Percentiles rank a stretch among this genome's conserved stretches.
These are phyloP conservation scores for Bradypodion ventrale DNA, from an alignment of 2,797 vertebrate species.

Conservation along the genomic window DNA sequence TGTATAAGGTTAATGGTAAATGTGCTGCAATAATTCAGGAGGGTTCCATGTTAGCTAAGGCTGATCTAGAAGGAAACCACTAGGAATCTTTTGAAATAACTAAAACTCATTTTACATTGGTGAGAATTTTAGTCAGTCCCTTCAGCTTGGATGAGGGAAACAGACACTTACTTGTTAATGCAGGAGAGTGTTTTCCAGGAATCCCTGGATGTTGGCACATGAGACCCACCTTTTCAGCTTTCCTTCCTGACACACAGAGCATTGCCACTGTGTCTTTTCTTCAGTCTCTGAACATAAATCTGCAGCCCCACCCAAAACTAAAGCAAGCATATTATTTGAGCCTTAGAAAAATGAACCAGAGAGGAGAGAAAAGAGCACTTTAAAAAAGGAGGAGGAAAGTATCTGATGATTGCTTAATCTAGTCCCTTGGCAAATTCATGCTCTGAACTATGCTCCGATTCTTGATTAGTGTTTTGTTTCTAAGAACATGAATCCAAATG, in stretches of 20 bases:
- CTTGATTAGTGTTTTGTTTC: not conserved
- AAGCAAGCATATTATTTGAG: not conserved
- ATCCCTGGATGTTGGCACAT: constrained; percentile 1
- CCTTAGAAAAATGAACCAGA: not conserved
- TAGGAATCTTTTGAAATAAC: not conserved
- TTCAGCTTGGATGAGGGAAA: not conserved
- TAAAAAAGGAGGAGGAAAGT: not conserved
- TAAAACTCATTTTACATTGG: not conserved
- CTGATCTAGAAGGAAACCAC: not conserved
- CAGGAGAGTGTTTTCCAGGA: not conserved
- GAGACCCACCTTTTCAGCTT: not conserved
- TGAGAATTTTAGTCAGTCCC: not conserved
- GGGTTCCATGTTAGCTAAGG: not conserved
- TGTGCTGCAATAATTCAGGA: no score
- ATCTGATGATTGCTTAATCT: not conserved
- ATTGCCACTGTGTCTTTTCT: not conserved
- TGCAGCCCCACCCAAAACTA: constrained; percentile 6
- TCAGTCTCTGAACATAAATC: not conserved
- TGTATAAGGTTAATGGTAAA: not conserved
- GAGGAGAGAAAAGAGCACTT: not conserved
- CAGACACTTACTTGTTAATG: not conserved
- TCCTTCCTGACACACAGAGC: constrained; percentile 3
- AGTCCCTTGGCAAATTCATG: not conserved
- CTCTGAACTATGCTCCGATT: not conserved
- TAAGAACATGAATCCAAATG: not conserved